phyloP scores from a whole-genome alignment of 2,113 vertebrate genomes.

The Salvelinus sp. region DNA sequence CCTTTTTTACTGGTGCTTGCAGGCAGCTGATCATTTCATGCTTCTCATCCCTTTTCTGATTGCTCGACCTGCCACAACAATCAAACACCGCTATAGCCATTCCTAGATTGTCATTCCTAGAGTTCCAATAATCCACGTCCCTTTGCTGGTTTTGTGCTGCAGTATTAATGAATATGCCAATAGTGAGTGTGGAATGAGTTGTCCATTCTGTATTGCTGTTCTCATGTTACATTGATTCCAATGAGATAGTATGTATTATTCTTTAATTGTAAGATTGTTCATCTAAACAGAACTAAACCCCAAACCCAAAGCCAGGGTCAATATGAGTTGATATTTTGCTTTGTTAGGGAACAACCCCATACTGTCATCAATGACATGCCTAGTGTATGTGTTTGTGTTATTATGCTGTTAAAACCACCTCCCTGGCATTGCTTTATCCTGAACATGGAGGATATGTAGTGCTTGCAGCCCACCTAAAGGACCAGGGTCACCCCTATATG shows the following conservation, averaged over 20 bases:
- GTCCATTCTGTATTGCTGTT: slow-evolving; percentile 14
- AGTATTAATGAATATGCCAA: slow-evolving; percentile 10
- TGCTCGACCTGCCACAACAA: slow-evolving; percentile 26
- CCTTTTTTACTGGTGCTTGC: slow-evolving; percentile 7
- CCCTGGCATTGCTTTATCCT: not conserved
- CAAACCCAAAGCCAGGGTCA: not conserved
- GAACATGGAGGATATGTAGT: slow-evolving; percentile 18
- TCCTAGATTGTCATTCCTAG: slow-evolving; percentile 47
- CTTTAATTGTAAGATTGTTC: slow-evolving; percentile 24
- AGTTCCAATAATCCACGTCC: slow-evolving; percentile 56
- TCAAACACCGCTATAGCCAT: not conserved
- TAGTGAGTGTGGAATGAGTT: not conserved
- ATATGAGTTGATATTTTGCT: not conserved
- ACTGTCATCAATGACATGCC: slow-evolving; percentile 26
- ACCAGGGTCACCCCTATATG: slow-evolving; percentile 35
- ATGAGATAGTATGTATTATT: slow-evolving; percentile 4
- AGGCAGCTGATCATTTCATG: not conserved
- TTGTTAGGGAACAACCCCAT: slow-evolving; percentile 35
- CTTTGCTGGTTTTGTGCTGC: slow-evolving; percentile 26
- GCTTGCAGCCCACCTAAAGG: not conserved
- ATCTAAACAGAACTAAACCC: slow-evolving; percentile 15
- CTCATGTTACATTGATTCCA: slow-evolving; percentile 25
- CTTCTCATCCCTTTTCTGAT: not conserved
- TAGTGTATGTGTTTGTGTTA: slow-evolving; percentile 18
- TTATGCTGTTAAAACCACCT: slow-evolving; percentile 17